Evolutionary conservation across 1,140 invertebrate species (phyloP).

Genomic region (Tetramorium simillimum): DNA sequence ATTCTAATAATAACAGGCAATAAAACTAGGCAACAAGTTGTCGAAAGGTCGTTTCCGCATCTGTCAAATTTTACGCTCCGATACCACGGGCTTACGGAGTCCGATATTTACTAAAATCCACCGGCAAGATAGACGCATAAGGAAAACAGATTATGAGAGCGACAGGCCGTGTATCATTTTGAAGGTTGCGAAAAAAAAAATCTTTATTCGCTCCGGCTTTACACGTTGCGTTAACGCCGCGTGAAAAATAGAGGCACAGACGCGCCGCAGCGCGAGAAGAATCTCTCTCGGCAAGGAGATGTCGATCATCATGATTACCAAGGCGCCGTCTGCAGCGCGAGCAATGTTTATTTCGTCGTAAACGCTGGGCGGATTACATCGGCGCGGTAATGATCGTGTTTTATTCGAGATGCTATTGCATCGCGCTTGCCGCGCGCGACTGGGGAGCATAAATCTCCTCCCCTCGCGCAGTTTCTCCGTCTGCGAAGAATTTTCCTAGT

Average conservation of each 20-base stretch:
- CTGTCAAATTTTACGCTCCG: not conserved
- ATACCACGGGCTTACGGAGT: not conserved
- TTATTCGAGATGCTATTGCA: slow-evolving; percentile 56
- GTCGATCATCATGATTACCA: slow-evolving; percentile 37
- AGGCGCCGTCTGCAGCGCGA: slow-evolving; percentile 44
- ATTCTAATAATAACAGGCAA: not conserved
- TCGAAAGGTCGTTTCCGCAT: not conserved
- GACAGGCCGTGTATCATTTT: not conserved
- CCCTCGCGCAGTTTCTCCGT: slow-evolving; percentile 16
- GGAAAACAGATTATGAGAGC: not conserved
- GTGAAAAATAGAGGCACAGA: slow-evolving; percentile 22
- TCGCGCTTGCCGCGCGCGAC: slow-evolving; percentile 15
- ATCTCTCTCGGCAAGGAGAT: not conserved
- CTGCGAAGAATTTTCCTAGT: slow-evolving; percentile 28
- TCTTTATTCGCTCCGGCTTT: not conserved
- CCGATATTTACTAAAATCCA: not conserved
- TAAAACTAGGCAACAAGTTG: not conserved
- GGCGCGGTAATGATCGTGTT: slow-evolving; percentile 65
- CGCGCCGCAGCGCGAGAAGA: slow-evolving; percentile 29
- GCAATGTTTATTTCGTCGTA: slow-evolving; percentile 62
- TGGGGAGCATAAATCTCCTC: slow-evolving; percentile 33
- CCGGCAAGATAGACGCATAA: not conserved
- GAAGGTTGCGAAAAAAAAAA: not conserved
- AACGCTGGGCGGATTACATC: slow-evolving; percentile 64
- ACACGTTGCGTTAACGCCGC: slow-evolving; percentile 43